Evolutionary conservation across 2,113 vertebrate genomes (phyloP).

Genomic region (Mellivora capensis): DNA sequence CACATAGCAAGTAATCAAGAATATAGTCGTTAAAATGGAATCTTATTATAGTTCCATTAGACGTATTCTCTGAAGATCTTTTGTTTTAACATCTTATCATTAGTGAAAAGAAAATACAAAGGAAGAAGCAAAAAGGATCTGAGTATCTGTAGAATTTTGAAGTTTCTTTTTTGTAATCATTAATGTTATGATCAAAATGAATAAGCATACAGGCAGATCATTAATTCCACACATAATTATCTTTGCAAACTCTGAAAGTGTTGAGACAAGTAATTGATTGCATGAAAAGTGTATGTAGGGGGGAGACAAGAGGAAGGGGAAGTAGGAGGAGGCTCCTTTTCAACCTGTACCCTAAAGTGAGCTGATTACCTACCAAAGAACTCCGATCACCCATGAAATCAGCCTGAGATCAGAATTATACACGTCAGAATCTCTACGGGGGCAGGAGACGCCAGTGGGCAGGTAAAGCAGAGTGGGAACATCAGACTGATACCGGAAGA

Average conservation of each 20-base stretch:
- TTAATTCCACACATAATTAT: not conserved
- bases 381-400: too few species aligned
- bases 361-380: too few species aligned
- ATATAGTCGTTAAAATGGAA: not conserved
- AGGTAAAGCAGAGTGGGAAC: too few species aligned
- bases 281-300: not conserved
- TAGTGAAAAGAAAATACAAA: not conserved
- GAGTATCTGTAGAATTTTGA: not conserved
- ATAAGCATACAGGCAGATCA: not conserved
- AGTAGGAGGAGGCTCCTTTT: too few species aligned
- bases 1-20: not conserved
- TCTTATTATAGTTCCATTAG: constrained; percentile 29
- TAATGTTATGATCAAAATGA: not conserved
- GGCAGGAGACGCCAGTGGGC: too few species aligned
- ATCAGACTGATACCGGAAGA: too few species aligned
- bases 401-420: too few species aligned
- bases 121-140: not conserved
- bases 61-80: not conserved
- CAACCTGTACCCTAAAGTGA: too few species aligned
- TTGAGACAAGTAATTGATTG: constrained; percentile 13
- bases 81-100: not conserved
- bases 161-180: not conserved
- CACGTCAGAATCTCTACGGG: too few species aligned
- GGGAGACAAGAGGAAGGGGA: too few species aligned
- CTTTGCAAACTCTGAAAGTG: not conserved